Evolutionary conservation across 2,113 vertebrate species (phyloP), one percentile per base, ranked within the genome.

Genomic region (Ancistrus triradiatus): DNA sequence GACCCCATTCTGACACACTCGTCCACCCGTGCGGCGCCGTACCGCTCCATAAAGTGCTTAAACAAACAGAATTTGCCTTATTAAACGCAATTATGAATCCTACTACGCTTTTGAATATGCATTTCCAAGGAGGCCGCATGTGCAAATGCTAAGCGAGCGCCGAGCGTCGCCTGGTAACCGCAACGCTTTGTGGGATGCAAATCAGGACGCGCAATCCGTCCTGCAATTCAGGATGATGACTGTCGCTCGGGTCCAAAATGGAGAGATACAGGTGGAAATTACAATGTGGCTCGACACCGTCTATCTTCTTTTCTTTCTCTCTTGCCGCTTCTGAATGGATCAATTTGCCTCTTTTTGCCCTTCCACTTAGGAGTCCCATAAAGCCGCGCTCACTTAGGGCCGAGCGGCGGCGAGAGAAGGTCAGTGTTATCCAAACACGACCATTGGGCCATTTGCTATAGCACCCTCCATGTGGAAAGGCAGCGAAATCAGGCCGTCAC

Each of bases 361-460:
- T 72, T 68, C 71, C 80, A 72, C 77, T 85, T 70, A 37, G 37
- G 13, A 7, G 58, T 72, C 69, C 66, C 77, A 65, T 82, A 74
- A 70, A 76, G 68, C 53, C 47, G 63, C 47, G 64, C 80, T 81
- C 73, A 59, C 74, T 77, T 68, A 57, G 78, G 56, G 80, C 76
- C 71, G 81, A 48, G 72, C 68, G 56, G 76, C 64, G 33, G 43
- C 61, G 80, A 64, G 69, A 66, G 85, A 84, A 86, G 88, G 88
- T 90, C 87, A 88, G 87, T 88, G 88, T 90, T 88, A 90, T 88
- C 84, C 80, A 90, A 90, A 90, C 88, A 90, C 76, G 79, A 75
- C 87, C 85, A 85, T 88, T 84, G 83, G 85, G 83, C 86, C 86
- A 88, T 88, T 88, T 88, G 82, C 82, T 87, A 83, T 86, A 90